A percentile compares a stretch with the other conserved stretches of the same genome.
Conservation (phyloP, 1,140 invertebrate species). For the Tribolium madens region DNA sequence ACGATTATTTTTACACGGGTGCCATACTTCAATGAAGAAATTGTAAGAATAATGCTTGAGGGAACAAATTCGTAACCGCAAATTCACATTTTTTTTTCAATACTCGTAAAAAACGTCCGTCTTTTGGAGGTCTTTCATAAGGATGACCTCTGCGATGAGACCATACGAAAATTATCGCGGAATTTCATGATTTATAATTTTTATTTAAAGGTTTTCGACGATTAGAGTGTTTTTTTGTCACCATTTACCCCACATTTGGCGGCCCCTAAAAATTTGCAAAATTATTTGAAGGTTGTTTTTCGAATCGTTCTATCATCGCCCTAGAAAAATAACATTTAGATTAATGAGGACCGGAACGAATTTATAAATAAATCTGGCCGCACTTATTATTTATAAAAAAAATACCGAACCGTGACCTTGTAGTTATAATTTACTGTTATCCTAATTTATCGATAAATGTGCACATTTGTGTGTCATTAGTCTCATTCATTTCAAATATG, state of each 20-base stretch:
- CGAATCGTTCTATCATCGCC: not conserved
- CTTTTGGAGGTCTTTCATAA: not conserved
- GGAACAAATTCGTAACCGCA: not conserved
- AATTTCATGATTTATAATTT: constrained; percentile 9
- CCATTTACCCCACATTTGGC: not conserved
- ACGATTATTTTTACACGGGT: not conserved
- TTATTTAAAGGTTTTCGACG: not conserved
- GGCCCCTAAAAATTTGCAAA: not conserved
- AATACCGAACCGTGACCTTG: constrained; percentile 5
- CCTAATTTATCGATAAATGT: constrained; percentile 6
- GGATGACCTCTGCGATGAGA: not conserved
- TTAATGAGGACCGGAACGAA: not conserved
- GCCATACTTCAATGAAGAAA: not conserved
- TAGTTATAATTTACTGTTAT: constrained; percentile 8
- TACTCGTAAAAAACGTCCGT: not conserved
- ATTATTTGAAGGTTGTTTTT: not conserved
- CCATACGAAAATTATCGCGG: not conserved
- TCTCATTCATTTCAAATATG: not conserved
- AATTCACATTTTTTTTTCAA: too few relatives aligned
- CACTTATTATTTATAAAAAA: constrained; percentile 10
- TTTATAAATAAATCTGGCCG: constrained; percentile 17
- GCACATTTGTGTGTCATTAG: constrained; percentile 9
- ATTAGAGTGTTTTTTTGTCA: not conserved
- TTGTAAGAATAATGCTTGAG: not conserved
- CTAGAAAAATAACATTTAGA: not conserved